Evolutionary conservation across 2,888 invertebrate species (phyloP), one percentile per base, ranked within the genome.

Genomic region (Philonicus albiceps): DNA sequence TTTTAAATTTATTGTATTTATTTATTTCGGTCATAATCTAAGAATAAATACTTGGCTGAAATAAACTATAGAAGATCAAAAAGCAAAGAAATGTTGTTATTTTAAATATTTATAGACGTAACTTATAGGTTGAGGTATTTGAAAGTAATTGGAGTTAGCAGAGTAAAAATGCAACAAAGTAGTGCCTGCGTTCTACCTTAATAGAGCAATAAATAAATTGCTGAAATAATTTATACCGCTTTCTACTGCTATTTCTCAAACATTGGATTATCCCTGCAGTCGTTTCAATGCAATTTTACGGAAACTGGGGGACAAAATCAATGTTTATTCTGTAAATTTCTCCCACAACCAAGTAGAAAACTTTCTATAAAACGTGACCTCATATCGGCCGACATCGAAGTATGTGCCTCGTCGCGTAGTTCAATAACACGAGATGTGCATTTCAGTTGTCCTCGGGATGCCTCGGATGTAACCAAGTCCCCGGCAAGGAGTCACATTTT

Each of bases 401-500:
- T 19, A 22, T 81, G 81, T 81, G 64, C 64, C 49, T 80, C 27
- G 30, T 53, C 80, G 80, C 53, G 53, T n/a, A 43, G 31, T 49
- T 30, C 80, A 80, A 81, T 81, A 81, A 81, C 53, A 55, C 81
- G 55, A 81, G 34, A 81, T 81, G 81, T 81, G 81, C 81, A 81
- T 55, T 81, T 81, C 64, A 11, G 64, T 53, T 30, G 64, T 64
- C 64, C 64, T 64, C 64, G 64, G 64, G n/a, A 64, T 64, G 64
- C 27, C 64, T 64, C 27, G 64, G 78, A 49, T 78, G 49, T 78
- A 43, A 43, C 78, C 78, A 78, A 49, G 78, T 43, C 49, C 78
- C 81, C 43, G 37, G 84, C 40, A 84, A 84, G 72, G 73, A 84
- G 73, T 84, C 84, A 73, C 84, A 84, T 84, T 72, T 84, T 73